Evolutionary conservation across 2,113 vertebrate species (phyloP).

Genomic region (Indicator maculatus): DNA sequence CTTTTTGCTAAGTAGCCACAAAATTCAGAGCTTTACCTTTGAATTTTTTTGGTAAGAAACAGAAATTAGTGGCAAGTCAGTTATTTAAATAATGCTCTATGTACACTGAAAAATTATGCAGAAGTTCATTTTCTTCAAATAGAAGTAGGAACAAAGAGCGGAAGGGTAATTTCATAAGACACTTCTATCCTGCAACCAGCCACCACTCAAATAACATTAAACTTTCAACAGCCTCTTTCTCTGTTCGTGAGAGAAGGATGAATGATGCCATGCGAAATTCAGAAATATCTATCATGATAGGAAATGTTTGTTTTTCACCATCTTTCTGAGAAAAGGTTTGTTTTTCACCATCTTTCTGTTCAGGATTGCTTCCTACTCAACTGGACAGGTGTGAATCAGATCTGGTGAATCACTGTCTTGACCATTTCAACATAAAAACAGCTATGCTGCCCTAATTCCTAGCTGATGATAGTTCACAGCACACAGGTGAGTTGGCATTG

Average conservation of each 20-base stretch:
- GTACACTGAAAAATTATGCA: background rate
- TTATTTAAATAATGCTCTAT: background rate
- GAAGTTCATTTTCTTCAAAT: background rate
- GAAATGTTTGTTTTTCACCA: background rate
- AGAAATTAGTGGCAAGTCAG: background rate
- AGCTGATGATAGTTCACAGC: background rate
- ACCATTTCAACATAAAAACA: background rate
- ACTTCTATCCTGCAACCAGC: background rate
- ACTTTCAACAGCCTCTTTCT: background rate
- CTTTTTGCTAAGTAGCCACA: background rate
- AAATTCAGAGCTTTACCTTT: background rate
- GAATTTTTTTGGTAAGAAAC: background rate
- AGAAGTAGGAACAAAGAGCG: background rate
- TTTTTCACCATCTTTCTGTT: background rate
- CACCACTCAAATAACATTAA: background rate
- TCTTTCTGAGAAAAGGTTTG: background rate
- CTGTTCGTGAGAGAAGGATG: background rate
- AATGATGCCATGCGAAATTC: background rate
- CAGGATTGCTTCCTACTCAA: background rate
- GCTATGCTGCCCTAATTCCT: background rate
- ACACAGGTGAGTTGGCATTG: background rate
- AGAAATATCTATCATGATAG: background rate
- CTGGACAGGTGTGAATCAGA: background rate
- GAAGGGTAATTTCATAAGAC: background rate
- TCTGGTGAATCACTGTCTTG: background rate